These are phyloP conservation scores for Carassius carassius DNA, from an alignment of 2,113 vertebrate species.

Conservation along the genomic window DNA sequence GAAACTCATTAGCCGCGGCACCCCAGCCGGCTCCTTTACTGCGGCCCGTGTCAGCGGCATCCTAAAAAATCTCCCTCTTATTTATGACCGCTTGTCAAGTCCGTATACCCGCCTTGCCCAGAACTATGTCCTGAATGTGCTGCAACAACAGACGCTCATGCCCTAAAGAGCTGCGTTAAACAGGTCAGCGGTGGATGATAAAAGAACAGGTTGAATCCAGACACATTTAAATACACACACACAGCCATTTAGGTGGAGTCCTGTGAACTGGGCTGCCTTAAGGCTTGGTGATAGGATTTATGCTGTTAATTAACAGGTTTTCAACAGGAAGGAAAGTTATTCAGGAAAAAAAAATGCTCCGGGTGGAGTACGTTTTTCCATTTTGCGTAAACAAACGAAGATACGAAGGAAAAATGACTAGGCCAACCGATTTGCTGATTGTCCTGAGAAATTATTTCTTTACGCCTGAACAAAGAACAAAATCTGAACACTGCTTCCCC, in stretches of 20 bases:
- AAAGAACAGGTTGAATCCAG: conserved; percentile 64
- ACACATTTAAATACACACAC: conserved; percentile 32
- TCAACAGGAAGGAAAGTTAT: conserved; percentile 16
- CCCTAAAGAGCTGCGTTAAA: conserved; percentile 61
- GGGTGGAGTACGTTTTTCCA: neutral
- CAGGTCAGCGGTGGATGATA: conserved; percentile 65
- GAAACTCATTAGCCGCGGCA: conserved; percentile 60
- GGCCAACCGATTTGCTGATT: conserved; percentile 23
- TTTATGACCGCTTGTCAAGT: conserved; percentile 75
- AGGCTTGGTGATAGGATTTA: conserved; percentile 63
- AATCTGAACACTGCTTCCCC: conserved; percentile 40
- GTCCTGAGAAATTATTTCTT: conserved; percentile 46
- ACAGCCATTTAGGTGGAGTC: conserved; percentile 16
- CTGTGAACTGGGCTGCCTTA: conserved; percentile 63
- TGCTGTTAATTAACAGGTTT: conserved; percentile 69
- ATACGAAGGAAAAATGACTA: neutral
- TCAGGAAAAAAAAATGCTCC: neutral
- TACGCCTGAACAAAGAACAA: conserved; percentile 47
- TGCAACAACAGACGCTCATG: conserved; percentile 70
- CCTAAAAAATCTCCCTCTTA: conserved; percentile 70
- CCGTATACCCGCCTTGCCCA: conserved; percentile 67
- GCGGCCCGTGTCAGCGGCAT: conserved; percentile 67
- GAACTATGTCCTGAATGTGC: conserved; percentile 72
- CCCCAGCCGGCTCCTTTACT: conserved; percentile 63
- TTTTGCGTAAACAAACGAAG: neutral